Evolutionary conservation across 1,140 invertebrate species (phyloP), one percentile per base, ranked within the genome.

Genomic region (Neodiprion pinetum): DNA sequence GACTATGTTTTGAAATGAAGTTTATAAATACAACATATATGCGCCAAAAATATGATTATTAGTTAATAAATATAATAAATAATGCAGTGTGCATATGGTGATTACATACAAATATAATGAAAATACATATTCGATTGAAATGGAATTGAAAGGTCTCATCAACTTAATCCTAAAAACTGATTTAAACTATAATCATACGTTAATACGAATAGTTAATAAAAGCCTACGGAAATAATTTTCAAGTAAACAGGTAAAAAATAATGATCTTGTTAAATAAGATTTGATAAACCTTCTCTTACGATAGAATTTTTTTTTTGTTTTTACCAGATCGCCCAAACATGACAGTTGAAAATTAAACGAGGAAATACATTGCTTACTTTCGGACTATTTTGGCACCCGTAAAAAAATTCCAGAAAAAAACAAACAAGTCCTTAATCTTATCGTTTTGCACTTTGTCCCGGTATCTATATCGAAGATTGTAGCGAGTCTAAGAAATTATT

Each of bases 11-110:
- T 11, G 28, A 40, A 61, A 9, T 61, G 53, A 61, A 61, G 7
- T 9, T 61, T 17, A 61, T 14, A 61, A 61, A 61, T 14, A 61
- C n/a, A 61, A 12, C 11, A 4, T 61, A 61, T 9, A 40, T 40
- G 7, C 53, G 53, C 53, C 11, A 61, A 61, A 14, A 5, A 61
- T 61, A 61, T 9, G 53, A 61, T 61, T 61, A 61, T 61, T 17
- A 61, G 53, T 61, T 12, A 61, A 61, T 61, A 61, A 61, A 61
- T 61, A 61, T 4, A 61, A 61, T 61, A 61, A 61, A 61, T 61
- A 61, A 61, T 61, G 3, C n/a, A 61, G 7, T 61, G 53, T 61
- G 53, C 53, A 17, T 61, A 9, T 61, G 53, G 53, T 17, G 53
- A 61, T 61, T 61, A 61, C 11, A 14, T 61, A 61, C 7, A 9